Evolutionary conservation across 2,113 vertebrate species (phyloP).

Genomic region (Dolichallabes microphthalmus): DNA sequence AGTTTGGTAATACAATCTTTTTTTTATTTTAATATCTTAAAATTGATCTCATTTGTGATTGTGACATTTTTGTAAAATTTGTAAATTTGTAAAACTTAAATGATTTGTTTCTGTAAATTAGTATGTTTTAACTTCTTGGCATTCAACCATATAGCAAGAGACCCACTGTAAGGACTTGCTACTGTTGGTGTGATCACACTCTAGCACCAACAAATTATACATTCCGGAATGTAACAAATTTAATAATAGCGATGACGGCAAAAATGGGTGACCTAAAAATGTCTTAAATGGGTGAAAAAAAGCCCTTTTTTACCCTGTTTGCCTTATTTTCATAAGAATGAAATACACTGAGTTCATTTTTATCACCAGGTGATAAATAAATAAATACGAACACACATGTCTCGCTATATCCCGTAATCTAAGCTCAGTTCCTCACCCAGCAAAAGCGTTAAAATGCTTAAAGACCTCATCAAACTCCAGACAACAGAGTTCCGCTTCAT

Average conservation of each 20-base stretch:
- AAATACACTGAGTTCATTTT: neutral
- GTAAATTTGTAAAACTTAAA: neutral
- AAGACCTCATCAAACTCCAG: constrained; percentile 26
- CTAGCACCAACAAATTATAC: neutral
- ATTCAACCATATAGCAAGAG: neutral
- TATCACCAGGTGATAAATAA: no score
- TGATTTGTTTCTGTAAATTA: neutral
- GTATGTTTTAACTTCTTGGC: neutral
- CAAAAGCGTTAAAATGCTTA: constrained; percentile 1
- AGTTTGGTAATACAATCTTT: no score
- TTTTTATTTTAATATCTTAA: no score
- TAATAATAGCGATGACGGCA: neutral
- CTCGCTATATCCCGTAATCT: constrained; percentile 22
- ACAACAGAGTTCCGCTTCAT: constrained; percentile 16
- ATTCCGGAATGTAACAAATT: neutral
- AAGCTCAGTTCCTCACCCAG: constrained; percentile 8
- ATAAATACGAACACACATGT: neutral
- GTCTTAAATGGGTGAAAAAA: neutral
- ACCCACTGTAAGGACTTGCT: neutral
- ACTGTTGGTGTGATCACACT: neutral
- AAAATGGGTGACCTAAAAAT: constrained; percentile 19
- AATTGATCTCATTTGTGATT: no score
- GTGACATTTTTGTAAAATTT: neutral
- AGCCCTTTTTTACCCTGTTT: neutral
- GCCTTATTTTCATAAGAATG: neutral